phyloP scores from a whole-genome alignment of 2,888 invertebrate species.

The Cantharis lateralis region DNA sequence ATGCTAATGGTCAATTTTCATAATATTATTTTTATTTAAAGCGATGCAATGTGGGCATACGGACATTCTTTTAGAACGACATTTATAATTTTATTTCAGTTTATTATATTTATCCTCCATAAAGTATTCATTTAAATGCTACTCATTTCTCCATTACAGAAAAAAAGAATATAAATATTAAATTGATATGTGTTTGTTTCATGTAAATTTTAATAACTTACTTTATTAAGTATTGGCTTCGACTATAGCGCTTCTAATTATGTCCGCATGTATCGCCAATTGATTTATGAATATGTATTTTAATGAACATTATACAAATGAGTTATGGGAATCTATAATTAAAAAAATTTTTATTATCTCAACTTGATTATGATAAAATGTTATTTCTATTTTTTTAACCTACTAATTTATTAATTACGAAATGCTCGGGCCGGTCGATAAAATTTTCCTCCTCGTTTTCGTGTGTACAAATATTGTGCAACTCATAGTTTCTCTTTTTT shows the following conservation, averaged over 20 bases:
- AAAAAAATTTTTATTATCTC: conserved; percentile 1
- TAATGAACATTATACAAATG: neutral
- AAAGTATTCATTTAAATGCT: conserved; percentile 4
- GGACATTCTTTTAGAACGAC: conserved; percentile 34
- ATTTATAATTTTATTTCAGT: conserved; percentile 24
- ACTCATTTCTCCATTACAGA: neutral
- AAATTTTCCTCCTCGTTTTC: neutral
- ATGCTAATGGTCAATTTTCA: conserved; percentile 44
- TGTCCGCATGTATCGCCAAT: conserved; percentile 1
- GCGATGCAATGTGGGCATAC: conserved; percentile 29
- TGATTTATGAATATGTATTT: neutral
- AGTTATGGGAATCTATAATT: conserved; percentile 1
- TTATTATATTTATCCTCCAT: conserved; percentile 15
- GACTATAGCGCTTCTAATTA: neutral
- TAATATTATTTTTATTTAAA: conserved; percentile 38
- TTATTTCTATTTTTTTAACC: neutral
- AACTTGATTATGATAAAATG: conserved; percentile 1
- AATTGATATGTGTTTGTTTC: neutral
- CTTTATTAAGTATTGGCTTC: conserved; percentile 2
- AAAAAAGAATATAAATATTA: neutral
- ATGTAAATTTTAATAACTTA: conserved; percentile 1
- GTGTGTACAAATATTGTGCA: neutral
- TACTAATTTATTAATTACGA: neutral
- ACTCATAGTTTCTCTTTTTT: neutral
- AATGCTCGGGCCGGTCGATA: neutral